A percentile compares a stretch with the other conserved stretches of the same genome.
Conservation (phyloP, 2,113 vertebrate species). For the Bombycilla garrulus region DNA sequence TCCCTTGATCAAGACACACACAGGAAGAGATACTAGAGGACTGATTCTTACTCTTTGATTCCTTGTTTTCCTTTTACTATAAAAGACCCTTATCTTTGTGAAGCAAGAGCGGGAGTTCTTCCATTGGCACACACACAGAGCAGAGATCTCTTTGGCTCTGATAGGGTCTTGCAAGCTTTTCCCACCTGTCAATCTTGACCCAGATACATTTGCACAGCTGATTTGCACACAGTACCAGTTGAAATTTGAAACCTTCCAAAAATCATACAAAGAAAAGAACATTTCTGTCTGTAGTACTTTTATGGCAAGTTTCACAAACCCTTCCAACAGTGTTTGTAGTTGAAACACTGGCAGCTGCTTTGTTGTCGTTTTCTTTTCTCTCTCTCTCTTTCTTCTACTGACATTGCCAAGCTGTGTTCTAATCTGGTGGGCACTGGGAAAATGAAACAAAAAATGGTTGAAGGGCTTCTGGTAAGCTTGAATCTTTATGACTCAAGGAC, state of each 20-base stretch:
- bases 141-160: neutral
- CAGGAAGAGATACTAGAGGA: slow-evolving; percentile 26
- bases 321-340: neutral
- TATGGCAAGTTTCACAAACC: slow-evolving; percentile 38
- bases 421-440: slow-evolving; percentile 20
- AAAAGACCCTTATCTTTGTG: slow-evolving; percentile 1
- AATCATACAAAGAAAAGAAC: slow-evolving; percentile 16
- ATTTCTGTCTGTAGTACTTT: slow-evolving; percentile 32
- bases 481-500: slow-evolving; percentile 36
- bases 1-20: slow-evolving; percentile 6
- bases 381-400: slow-evolving; percentile 13
- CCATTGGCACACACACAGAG: rapidly evolving
- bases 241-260: slow-evolving; percentile 32
- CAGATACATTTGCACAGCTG: neutral
- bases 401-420: slow-evolving; percentile 54
- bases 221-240: neutral
- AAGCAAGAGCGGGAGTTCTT: neutral
- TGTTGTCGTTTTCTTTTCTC: slow-evolving; percentile 20
- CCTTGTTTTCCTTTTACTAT: slow-evolving; percentile 1
- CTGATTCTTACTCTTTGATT: slow-evolving; percentile 22
- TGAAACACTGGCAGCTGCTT: neutral
- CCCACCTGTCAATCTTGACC: neutral
- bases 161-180: neutral
- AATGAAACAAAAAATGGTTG: slow-evolving; percentile 10
- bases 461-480: slow-evolving; percentile 16